A percentile compares a stretch with the other conserved stretches of the same genome.
phyloP scores from a whole-genome alignment of 2,797 vertebrate genomes.

The Erpetoichthys calabaricus region DNA sequence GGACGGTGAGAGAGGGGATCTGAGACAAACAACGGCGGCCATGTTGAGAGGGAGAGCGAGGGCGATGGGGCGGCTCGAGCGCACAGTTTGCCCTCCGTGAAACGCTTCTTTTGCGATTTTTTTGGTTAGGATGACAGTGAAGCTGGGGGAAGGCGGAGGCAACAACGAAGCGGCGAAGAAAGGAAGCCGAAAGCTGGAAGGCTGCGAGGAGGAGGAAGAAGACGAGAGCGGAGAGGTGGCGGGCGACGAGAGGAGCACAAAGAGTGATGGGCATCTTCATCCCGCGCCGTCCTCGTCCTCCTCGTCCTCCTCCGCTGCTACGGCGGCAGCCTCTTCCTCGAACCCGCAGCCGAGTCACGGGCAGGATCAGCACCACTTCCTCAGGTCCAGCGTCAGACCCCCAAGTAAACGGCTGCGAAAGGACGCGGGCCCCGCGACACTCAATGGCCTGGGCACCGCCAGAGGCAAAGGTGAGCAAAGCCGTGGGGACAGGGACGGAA shows the following conservation, averaged over 20 bases:
- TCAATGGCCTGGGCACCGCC: conserved; percentile 57
- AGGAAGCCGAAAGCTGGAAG: conserved; percentile 74
- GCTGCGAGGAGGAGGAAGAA: conserved; percentile 65
- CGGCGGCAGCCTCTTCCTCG: conserved; percentile 29
- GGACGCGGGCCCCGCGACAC: conserved; percentile 65
- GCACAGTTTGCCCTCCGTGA: background rate
- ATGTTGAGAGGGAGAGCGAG: conserved; percentile 83
- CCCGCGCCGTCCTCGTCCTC: conserved; percentile 42
- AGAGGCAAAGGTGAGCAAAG: conserved; percentile 75
- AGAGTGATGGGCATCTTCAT: conserved; percentile 70
- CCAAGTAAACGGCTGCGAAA: conserved; percentile 94
- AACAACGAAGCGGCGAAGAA: conserved; percentile 70
- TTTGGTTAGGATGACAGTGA: conserved; percentile 84
- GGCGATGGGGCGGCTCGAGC: conserved; percentile 15
- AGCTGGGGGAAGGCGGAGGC: conserved; percentile 74
- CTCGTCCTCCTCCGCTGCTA: conserved; percentile 2
- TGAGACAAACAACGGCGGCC: conserved; percentile 99
- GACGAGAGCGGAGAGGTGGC: conserved; percentile 67
- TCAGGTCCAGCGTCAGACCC: conserved; percentile 91
- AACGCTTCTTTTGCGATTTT: conserved; percentile 14
- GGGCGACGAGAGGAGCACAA: conserved; percentile 83
- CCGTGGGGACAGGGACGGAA: background rate
- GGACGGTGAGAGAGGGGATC: conserved; percentile 79
- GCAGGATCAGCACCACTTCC: conserved; percentile 97
- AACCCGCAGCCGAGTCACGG: conserved; percentile 47